A percentile compares a stretch with the other conserved stretches of the same genome.
Evolutionary conservation across 2,113 vertebrate genomes (phyloP).

Genomic region (Panthera leo): DNA sequence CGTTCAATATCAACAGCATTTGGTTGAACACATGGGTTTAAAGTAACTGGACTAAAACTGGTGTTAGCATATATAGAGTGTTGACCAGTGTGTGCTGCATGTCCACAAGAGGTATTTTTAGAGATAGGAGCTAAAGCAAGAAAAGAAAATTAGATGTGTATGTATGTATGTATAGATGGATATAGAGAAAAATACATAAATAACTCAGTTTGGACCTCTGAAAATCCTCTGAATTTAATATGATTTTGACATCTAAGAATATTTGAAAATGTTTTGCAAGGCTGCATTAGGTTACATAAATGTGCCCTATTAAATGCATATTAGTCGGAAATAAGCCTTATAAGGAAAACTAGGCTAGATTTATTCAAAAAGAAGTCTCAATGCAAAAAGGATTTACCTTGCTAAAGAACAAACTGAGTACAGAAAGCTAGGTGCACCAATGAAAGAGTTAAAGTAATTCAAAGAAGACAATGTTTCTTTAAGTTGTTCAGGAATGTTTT

Average conservation of each 20-base stretch:
- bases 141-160: not conserved
- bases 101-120: not conserved
- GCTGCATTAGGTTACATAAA: conserved; percentile 17
- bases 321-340: conserved; percentile 6
- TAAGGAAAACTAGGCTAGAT: not conserved
- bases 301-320: conserved; percentile 24
- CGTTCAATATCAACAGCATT: not conserved
- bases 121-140: not conserved
- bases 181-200: not conserved
- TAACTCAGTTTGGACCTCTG: not conserved
- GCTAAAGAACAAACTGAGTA: not conserved
- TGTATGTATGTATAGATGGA: accelerated
- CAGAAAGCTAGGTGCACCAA: not conserved
- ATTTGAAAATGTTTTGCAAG: conserved; percentile 37
- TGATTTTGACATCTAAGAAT: not conserved
- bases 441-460: not conserved
- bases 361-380: not conserved
- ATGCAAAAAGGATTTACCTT: not conserved
- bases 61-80: not conserved
- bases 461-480: not conserved
- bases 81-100: not conserved
- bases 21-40: not conserved
- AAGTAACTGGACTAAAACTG: not conserved
- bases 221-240: not conserved
- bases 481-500: not conserved